Evolutionary conservation across 2,888 invertebrate species (phyloP).

Genomic region (Lamproptera curius): DNA sequence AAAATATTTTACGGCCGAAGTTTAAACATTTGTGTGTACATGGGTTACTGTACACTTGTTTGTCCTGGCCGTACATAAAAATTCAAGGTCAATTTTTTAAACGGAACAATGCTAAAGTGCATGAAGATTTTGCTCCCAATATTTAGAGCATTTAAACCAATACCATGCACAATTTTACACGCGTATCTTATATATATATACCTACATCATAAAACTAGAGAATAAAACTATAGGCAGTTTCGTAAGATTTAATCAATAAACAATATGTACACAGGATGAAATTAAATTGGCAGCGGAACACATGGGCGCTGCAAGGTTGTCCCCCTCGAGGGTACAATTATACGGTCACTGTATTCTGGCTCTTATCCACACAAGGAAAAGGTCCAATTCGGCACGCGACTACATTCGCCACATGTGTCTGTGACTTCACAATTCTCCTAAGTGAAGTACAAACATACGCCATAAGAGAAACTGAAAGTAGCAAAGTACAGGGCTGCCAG

Average conservation of each 20-base stretch:
- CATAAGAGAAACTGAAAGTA: conserved; percentile 3
- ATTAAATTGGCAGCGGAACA: background rate
- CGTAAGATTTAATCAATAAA: conserved; percentile 18
- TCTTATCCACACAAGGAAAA: background rate
- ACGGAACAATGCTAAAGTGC: too few species aligned
- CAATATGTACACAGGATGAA: conserved; percentile 18
- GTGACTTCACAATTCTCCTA: background rate
- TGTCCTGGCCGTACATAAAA: too few species aligned
- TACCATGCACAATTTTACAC: too few species aligned
- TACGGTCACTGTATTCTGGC: background rate
- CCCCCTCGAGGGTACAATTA: background rate
- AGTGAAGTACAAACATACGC: conserved; percentile 1
- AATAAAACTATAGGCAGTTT: conserved; percentile 5
- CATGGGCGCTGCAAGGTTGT: background rate
- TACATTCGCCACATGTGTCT: background rate
- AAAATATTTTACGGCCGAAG: too few species aligned
- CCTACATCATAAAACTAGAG: too few species aligned
- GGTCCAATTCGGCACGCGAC: background rate
- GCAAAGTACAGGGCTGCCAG: background rate
- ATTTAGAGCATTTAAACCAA: too few species aligned
- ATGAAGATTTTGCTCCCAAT: too few species aligned
- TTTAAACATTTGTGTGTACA: too few species aligned
- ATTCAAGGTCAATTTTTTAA: too few species aligned
- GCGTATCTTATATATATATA: too few species aligned
- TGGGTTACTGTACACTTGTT: too few species aligned